A percentile compares a stretch with the other conserved stretches of the same genome.
Evolutionary conservation across 2,113 vertebrate species (phyloP).

Genomic region (Leucopsar rothschildi): DNA sequence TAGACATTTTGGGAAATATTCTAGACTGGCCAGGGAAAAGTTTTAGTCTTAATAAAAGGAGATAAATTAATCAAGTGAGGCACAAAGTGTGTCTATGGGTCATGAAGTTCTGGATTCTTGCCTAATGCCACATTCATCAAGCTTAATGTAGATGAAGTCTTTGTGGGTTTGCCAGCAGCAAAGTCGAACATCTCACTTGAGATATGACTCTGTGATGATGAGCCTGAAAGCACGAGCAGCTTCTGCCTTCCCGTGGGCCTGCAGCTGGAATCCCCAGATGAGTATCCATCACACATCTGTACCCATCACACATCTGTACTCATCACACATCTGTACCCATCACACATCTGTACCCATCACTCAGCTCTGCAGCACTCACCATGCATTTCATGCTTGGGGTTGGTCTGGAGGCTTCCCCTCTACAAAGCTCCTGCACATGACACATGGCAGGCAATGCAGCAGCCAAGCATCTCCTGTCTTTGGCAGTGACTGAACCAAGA

Average conservation of each 20-base stretch:
- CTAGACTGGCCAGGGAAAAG: neutral
- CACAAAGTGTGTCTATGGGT: neutral
- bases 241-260: neutral
- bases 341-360: neutral
- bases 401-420: neutral
- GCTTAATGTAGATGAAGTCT: neutral
- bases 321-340: neutral
- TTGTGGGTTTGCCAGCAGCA: conserved; percentile 6
- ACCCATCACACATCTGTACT: neutral
- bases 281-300: neutral
- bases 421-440: neutral
- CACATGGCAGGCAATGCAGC: neutral
- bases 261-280: neutral
- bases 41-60: neutral
- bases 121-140: neutral
- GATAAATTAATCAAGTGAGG: neutral
- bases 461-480: neutral
- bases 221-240: neutral
- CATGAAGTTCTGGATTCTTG: conserved; percentile 12
- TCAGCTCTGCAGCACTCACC: neutral
- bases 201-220: neutral
- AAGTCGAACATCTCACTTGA: neutral
- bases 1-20: neutral
- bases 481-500: neutral
- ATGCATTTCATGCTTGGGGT: neutral